Conservation (phyloP, 2,888 invertebrate genomes). For the Agrotis exclamationis region DNA sequence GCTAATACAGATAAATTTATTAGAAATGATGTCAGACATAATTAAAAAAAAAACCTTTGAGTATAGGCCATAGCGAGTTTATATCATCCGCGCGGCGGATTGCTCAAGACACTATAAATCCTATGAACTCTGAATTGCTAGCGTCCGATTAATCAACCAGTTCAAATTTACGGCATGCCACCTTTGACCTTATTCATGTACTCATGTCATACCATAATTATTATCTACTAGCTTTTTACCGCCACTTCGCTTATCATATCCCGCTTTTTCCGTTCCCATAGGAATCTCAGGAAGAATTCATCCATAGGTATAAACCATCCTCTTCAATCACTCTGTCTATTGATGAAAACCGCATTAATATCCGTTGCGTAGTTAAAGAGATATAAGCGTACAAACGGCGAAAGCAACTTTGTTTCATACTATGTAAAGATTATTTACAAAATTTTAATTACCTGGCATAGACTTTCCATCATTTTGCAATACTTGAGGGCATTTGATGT, state of each 20-base stretch:
- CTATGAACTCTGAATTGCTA: background rate
- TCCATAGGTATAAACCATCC: no score
- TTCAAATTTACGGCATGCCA: background rate
- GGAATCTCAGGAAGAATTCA: no score
- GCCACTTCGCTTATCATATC: no score
- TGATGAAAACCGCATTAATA: no score
- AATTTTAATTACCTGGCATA: conserved; percentile 3
- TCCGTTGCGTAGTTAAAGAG: no score
- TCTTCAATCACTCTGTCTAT: no score
- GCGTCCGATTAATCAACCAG: background rate
- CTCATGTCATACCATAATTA: background rate
- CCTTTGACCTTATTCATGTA: background rate
- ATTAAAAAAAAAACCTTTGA: no score
- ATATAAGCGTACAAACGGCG: no score
- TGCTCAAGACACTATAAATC: background rate
- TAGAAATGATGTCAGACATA: background rate
- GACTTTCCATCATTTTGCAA: background rate
- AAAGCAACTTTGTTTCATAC: background rate
- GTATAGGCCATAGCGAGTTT: no score
- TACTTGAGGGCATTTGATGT: conserved; percentile 6
- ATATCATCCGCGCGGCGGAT: background rate
- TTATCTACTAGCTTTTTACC: background rate
- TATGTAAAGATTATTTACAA: background rate
- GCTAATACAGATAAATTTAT: background rate
- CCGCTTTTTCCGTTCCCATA: no score